Base-by-base conservation (phyloP, 1,140 invertebrate genomes). In the Brachionus koreanus region DNA sequence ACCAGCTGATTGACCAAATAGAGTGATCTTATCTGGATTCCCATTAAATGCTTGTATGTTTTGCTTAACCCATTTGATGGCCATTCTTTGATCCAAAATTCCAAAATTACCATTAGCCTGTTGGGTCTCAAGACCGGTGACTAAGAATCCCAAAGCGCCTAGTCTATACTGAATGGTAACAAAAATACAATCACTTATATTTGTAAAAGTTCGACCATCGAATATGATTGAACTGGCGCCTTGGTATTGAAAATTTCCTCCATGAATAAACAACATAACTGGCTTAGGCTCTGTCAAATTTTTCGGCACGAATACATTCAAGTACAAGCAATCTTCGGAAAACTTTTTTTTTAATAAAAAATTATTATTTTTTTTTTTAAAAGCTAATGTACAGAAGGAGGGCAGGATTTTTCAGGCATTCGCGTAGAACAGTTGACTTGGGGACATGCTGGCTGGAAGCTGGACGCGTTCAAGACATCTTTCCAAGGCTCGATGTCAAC, bases 251-350 rank as follows among this genome's bases (percentile, higher is more conserved):
- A 97, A 98, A 3, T 95, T 95, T 39, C 96, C 96, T 37, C 97
- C 96, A 87, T 95, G 98, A 83, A 98, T 93, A 95, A 95, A 98
- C 42, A 98, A 91, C 92, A 98, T 92, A 16, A 98, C 95, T n/a
- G 95, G 57, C 49, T 65, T 49, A 94, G 92, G 85, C 93, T 83
- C 57, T 16, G 25, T 83, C 82, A 37, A 19, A 83, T 83, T 63
- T 33, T 25, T 84, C 0, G 95, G 95, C 83, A 92, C 87, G 90
- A 89, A 92, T 2, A 98, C 93, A 87, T 96, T 98, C 79, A 98
- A 90, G 87, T 96, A 97, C n/a, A 98, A 91, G 88, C 97, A 98
- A 89, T 98, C 96, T 90, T 98, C 97, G 2, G 79, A 82, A 33
- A 35, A 33, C 79, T 82, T n/a, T n/a, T n/a, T n/a, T n/a, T n/a